These are phyloP conservation scores for Pituophis catenifer DNA, from an alignment of 2,113 vertebrate genomes.

Conservation along the genomic window DNA sequence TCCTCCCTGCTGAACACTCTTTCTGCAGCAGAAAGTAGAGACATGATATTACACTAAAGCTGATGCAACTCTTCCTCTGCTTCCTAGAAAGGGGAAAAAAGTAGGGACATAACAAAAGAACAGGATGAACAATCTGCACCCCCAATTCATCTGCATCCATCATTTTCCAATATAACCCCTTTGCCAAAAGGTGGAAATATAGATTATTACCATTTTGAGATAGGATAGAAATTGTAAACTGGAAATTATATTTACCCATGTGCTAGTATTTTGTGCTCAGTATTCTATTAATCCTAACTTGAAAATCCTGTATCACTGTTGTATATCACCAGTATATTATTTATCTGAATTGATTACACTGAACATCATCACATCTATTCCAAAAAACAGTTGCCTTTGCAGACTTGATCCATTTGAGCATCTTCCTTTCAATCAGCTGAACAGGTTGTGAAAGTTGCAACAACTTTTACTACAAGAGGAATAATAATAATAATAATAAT, in stretches of 20 bases:
- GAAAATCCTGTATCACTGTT: not conserved
- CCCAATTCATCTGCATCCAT: not conserved
- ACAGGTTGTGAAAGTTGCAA: not conserved
- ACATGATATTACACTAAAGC: not conserved
- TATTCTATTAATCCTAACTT: not conserved
- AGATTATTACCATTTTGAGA: not conserved
- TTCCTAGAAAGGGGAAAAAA: not conserved
- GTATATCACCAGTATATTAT: not conserved
- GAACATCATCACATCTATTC: not conserved
- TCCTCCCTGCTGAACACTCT: constrained; percentile 41
- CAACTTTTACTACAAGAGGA: not conserved
- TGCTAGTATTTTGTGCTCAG: not conserved
- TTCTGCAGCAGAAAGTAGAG: constrained; percentile 39
- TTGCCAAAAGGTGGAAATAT: not conserved
- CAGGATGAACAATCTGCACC: not conserved
- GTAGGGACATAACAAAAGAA: not conserved
- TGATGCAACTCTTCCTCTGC: not conserved
- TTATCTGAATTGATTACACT: not conserved
- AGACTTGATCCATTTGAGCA: not conserved
- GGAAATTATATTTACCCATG: not conserved
- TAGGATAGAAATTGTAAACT: not conserved
- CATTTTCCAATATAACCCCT: not conserved
- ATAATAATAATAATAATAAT: no score
- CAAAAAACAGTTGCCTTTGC: not conserved
- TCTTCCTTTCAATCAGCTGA: not conserved